Evolutionary conservation across 2,113 vertebrate species (phyloP), one percentile per base, ranked within the genome.

Genomic region (Limanda limanda): DNA sequence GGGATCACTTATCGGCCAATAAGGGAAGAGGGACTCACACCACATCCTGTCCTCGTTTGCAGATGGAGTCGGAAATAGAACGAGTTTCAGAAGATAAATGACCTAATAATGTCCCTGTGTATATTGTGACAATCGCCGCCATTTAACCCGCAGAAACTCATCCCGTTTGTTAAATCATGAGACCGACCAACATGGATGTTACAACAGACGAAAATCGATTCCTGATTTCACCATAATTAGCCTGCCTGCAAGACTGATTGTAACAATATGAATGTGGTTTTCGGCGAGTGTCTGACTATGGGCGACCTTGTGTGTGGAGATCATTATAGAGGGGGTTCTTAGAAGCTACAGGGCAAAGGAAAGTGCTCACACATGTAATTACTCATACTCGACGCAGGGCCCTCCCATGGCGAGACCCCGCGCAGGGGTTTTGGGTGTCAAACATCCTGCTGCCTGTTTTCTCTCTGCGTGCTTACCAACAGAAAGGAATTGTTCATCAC

Each of bases 401-500:
- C 76, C 87, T 83, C 89, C 83, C 80, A 64, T 21, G 78, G 78
- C n/a, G 83, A 81, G 79, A 72, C 54, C 62, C 81, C 3, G 70
- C 35, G 10, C 71, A 48, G 45, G 57, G 78, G 83, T 88, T 82
- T 80, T 15, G 35, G 79, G 83, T 87, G 89, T 87, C 87, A 79
- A 79, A 78, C 71, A 65, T 78, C 75, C 64, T 14, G 47, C 83
- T 88, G 81, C 74, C 65, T 80, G 75, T 79, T 86, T 89, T 71
- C 58, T 83, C 68, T 82, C 74, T 14, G 71, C 18, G 8, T 71
- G 71, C 86, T 76, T 59, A 71, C 72, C 68, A 74, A 82, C 58
- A 78, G 86, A 79, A 67, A 71, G 35, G 65, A 78, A 83, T 73
- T 62, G n/a, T 83, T 89, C 82, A 89, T 93, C 89, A 89, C n/a